A percentile compares a stretch with the other conserved stretches of the same genome.
These are phyloP conservation scores for Pararge aegeria DNA, from an alignment of 1,140 invertebrate genomes.

Conservation along the genomic window DNA sequence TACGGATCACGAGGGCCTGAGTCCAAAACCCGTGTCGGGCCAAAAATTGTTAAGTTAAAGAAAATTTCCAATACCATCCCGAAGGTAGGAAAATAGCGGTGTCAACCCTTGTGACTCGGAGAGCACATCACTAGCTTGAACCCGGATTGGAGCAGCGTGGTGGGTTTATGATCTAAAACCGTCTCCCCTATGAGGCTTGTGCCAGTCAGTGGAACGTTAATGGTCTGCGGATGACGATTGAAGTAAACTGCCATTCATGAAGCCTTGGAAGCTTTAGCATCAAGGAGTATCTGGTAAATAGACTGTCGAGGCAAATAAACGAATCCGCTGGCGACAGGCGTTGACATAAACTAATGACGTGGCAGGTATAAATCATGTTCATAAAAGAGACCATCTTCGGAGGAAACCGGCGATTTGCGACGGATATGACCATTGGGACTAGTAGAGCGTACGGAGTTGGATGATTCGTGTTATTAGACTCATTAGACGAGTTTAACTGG, in stretches of 20 bases:
- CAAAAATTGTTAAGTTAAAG: too few species aligned
- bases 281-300: conserved; percentile 36
- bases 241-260: conserved; percentile 9
- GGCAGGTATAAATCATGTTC: conserved; percentile 76
- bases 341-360: conserved; percentile 70
- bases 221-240: too few species aligned
- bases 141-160: too few species aligned
- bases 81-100: too few species aligned
- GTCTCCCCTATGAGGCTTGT: too few species aligned
- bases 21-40: too few species aligned
- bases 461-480: conserved; percentile 36
- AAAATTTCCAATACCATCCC: too few species aligned
- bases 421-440: conserved; percentile 70
- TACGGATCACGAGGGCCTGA: too few species aligned
- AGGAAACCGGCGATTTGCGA: conserved; percentile 75
- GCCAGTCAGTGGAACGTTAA: too few species aligned
- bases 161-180: too few species aligned
- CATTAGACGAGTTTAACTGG: conserved; percentile 30
- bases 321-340: conserved; percentile 59
- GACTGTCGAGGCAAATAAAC: conserved; percentile 58
- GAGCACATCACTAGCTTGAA: too few species aligned
- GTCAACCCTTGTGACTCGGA: too few species aligned
- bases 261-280: conserved; percentile 23
- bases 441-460: conserved; percentile 41
- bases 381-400: conserved; percentile 62